phyloP scores from a whole-genome alignment of 2,797 vertebrate species.

The Synanceia verrucosa region DNA sequence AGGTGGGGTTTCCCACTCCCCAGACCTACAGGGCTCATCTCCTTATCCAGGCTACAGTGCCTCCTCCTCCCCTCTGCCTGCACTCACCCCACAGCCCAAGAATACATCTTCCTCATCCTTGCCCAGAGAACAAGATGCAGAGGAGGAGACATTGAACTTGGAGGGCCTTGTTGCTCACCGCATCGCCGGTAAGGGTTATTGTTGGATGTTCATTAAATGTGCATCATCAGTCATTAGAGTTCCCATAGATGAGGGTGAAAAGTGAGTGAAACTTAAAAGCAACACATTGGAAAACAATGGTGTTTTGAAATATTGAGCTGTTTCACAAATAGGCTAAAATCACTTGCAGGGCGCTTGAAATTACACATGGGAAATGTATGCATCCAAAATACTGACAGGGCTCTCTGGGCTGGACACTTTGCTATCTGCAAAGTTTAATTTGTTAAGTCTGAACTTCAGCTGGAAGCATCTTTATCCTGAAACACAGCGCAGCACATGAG shows the following conservation, averaged over 20 bases:
- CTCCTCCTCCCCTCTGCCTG: slow-evolving; percentile 80
- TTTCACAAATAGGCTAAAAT: background rate
- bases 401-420: background rate
- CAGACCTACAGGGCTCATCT: slow-evolving; percentile 77
- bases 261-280: no score
- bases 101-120: slow-evolving; percentile 78
- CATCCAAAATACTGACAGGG: background rate
- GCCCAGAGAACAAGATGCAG: slow-evolving; percentile 83
- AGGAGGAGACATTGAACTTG: slow-evolving; percentile 90
- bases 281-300: background rate
- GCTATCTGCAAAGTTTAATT: background rate
- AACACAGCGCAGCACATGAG: slow-evolving; percentile 26
- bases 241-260: background rate
- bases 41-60: slow-evolving; percentile 79
- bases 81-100: slow-evolving; percentile 74
- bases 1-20: slow-evolving; percentile 68
- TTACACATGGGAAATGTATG: background rate
- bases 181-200: slow-evolving; percentile 89
- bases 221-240: background rate
- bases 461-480: background rate
- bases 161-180: slow-evolving; percentile 96
- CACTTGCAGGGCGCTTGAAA: background rate
- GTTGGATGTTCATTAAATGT: background rate
- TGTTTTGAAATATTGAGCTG: background rate
- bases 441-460: background rate